Evolutionary conservation across 1,140 invertebrate species (phyloP).

Genomic region (Wasmannia auropunctata): DNA sequence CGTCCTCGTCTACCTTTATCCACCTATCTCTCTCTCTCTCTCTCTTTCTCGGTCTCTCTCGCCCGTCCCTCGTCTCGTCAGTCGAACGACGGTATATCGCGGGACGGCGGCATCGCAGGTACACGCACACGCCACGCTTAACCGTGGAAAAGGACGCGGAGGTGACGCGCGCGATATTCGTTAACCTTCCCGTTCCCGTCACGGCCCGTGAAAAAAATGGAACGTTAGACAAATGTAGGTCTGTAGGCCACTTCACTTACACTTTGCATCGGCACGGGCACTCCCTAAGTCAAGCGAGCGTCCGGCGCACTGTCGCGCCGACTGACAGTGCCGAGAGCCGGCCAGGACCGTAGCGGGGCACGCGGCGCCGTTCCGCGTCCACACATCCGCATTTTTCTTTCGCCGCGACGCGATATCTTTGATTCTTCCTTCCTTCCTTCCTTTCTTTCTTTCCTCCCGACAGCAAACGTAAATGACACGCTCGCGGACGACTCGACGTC

Average conservation of each 20-base stretch:
- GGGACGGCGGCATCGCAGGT: conserved; percentile 68
- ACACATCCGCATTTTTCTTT: not conserved
- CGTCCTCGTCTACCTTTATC: not conserved
- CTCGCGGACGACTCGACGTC: not conserved
- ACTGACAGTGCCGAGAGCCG: conserved; percentile 66
- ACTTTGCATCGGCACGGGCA: conserved; percentile 86
- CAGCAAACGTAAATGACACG: not conserved
- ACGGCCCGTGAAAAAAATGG: conserved; percentile 84
- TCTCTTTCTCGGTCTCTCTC: too few species aligned
- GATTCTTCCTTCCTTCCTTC: not conserved
- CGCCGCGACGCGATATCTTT: too few species aligned
- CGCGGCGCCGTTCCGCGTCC: not conserved
- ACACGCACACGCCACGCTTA: conserved; percentile 26
- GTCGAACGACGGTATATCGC: conserved; percentile 36
- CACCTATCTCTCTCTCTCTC: conserved; percentile 21
- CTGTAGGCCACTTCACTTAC: conserved; percentile 90
- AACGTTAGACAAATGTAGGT: conserved; percentile 88
- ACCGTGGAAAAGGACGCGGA: conserved; percentile 43
- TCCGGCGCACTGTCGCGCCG: conserved; percentile 75
- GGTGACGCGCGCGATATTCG: conserved; percentile 65
- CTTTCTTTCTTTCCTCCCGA: not conserved
- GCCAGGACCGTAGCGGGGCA: conserved; percentile 59
- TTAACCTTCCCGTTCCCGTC: conserved; percentile 69
- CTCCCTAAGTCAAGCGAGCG: conserved; percentile 85
- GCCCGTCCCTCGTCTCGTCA: conserved; percentile 36